These are phyloP conservation scores for Rhinichthys klamathensis DNA, from an alignment of 2,113 vertebrate species.

Conservation along the genomic window DNA sequence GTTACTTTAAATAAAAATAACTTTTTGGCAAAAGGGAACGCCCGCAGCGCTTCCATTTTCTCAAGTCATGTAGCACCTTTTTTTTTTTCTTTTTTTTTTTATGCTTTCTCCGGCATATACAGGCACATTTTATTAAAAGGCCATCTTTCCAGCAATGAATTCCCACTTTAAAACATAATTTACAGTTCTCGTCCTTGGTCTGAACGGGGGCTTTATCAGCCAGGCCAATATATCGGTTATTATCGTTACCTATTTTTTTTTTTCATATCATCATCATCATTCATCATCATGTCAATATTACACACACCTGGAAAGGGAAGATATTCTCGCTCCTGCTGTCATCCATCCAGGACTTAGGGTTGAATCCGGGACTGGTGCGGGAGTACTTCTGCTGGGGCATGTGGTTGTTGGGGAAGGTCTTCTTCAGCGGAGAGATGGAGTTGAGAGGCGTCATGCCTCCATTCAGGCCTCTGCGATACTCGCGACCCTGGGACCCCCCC, in stretches of 20 bases:
- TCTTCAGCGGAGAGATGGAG: conserved; percentile 98
- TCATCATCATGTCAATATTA: background rate
- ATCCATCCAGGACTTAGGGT: conserved; percentile 98
- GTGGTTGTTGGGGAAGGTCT: conserved; percentile 98
- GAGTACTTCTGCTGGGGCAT: conserved; percentile 97
- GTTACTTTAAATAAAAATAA: too few species aligned
- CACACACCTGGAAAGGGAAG: conserved; percentile 97
- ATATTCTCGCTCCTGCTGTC: conserved; percentile 95
- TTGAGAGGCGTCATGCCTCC: conserved; percentile 96
- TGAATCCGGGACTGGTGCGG: conserved; percentile 92
- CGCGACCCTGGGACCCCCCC: conserved; percentile 95
- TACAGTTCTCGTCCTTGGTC: background rate
- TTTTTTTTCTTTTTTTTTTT: too few species aligned
- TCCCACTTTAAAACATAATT: background rate
- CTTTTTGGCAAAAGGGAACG: background rate
- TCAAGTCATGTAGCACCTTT: background rate
- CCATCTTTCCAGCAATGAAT: background rate
- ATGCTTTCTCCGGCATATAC: background rate
- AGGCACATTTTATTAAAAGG: background rate
- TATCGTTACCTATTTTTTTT: background rate
- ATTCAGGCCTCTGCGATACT: conserved; percentile 93
- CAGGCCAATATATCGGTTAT: background rate
- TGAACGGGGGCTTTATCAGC: background rate
- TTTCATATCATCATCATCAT: background rate
- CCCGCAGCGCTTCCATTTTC: background rate